phyloP scores from a whole-genome alignment of 1,140 invertebrate species.

The Habropoda laboriosa region DNA sequence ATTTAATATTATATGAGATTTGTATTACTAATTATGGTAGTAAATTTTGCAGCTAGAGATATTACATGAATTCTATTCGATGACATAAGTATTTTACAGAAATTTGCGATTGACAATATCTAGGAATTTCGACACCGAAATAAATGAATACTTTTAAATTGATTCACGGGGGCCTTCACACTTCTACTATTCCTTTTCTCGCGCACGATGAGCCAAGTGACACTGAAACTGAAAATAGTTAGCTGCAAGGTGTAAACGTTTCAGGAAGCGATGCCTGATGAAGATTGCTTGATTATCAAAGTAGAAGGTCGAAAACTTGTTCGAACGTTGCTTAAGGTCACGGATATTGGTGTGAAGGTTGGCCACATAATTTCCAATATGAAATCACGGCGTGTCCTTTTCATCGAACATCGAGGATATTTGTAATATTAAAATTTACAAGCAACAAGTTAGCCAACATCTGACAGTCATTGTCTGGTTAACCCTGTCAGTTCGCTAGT shows the following conservation, averaged over 20 bases:
- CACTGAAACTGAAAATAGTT: background rate
- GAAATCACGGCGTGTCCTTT: background rate
- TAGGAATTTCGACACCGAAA: too few relatives aligned
- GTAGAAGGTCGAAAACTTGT: background rate
- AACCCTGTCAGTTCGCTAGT: background rate
- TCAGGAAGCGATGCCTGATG: background rate
- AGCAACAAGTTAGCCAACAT: background rate
- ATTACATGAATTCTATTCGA: too few relatives aligned
- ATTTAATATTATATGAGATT: too few relatives aligned
- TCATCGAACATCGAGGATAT: background rate
- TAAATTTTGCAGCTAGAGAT: too few relatives aligned
- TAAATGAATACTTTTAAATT: too few relatives aligned
- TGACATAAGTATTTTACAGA: too few relatives aligned
- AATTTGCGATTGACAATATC: too few relatives aligned
- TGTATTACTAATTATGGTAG: too few relatives aligned
- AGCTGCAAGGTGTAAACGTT: background rate
- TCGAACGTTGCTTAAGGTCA: background rate
- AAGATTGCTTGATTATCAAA: background rate
- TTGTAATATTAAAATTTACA: background rate
- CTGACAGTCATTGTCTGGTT: background rate
- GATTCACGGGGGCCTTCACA: background rate
- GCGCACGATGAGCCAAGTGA: background rate
- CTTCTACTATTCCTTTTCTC: background rate
- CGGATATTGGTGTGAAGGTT: background rate
- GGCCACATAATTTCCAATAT: background rate